A percentile compares a stretch with the other conserved stretches of the same genome.
Evolutionary conservation across 1,140 invertebrate species (phyloP).

Genomic region (Popillia japonica): DNA sequence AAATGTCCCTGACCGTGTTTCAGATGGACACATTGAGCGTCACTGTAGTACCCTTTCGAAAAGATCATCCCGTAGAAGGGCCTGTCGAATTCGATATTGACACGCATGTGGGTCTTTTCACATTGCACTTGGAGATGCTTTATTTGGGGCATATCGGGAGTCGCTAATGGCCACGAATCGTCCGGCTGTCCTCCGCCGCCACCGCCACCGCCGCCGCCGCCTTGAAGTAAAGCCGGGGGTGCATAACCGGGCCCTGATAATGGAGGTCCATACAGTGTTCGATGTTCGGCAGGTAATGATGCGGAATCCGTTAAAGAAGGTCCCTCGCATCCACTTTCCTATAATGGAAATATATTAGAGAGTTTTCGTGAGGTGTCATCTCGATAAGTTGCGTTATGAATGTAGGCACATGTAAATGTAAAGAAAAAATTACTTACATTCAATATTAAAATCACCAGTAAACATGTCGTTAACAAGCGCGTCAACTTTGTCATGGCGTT

Average conservation of each 20-base stretch:
- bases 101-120: constrained; percentile 94
- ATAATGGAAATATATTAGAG: constrained; percentile 44
- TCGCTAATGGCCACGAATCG: constrained; percentile 84
- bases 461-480: constrained; percentile 48
- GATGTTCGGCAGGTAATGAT: constrained; percentile 79
- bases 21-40: constrained; percentile 89
- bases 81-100: constrained; percentile 93
- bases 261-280: constrained; percentile 76
- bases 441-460: constrained; percentile 47
- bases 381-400: too few species aligned
- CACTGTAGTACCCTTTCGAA: constrained; percentile 91
- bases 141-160: constrained; percentile 88
- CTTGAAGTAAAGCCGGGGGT: constrained; percentile 62
- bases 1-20: constrained; percentile 88
- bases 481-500: constrained; percentile 53
- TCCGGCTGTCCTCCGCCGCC: constrained; percentile 65
- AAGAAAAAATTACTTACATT: constrained; percentile 54
- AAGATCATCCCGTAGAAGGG: constrained; percentile 97
- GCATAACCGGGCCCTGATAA: constrained; percentile 65
- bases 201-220: constrained; percentile 50
- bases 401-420: too few species aligned
- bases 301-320: constrained; percentile 76
- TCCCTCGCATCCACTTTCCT: constrained; percentile 78
- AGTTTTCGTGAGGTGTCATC: too few species aligned
- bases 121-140: constrained; percentile 93